Percentiles rank a stretch among this genome's conserved stretches.
These are phyloP conservation scores for Chloroclysta siterata DNA, from an alignment of 2,888 invertebrate species.

Conservation along the genomic window DNA sequence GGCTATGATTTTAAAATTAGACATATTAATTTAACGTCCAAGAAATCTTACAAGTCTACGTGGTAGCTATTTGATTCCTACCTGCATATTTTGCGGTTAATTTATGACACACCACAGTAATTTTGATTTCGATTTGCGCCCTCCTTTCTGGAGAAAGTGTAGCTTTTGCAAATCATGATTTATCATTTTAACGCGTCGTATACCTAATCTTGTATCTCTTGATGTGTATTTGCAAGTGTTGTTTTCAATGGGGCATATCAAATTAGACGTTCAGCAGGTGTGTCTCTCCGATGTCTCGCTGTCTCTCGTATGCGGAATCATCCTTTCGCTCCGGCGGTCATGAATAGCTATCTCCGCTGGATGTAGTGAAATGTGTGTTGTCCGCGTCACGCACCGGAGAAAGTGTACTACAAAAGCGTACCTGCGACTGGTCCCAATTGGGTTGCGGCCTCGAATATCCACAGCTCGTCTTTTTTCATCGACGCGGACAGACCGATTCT, in stretches of 20 bases:
- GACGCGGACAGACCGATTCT: slow-evolving; percentile 47
- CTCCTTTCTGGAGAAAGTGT: slow-evolving; percentile 59
- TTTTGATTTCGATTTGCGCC: slow-evolving; percentile 48
- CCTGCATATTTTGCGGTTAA: slow-evolving; percentile 32
- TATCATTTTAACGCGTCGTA: slow-evolving; percentile 51
- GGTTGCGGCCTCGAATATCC: slow-evolving; percentile 80
- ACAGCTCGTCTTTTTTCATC: slow-evolving; percentile 65
- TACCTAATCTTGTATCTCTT: slow-evolving; percentile 57
- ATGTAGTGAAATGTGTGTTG: slow-evolving; percentile 71
- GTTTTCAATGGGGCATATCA: slow-evolving; percentile 28
- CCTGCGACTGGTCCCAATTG: slow-evolving; percentile 80
- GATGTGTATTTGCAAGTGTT: slow-evolving; percentile 39
- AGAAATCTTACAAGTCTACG: not conserved
- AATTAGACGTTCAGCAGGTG: slow-evolving; percentile 14
- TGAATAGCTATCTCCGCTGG: slow-evolving; percentile 42
- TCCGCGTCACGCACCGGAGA: slow-evolving; percentile 79
- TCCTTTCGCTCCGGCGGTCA: slow-evolving; percentile 32
- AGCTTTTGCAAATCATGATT: slow-evolving; percentile 57
- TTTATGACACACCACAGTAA: slow-evolving; percentile 44
- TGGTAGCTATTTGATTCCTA: not conserved
- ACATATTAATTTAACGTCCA: not conserved
- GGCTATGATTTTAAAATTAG: not conserved
- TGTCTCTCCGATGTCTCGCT: slow-evolving; percentile 15
- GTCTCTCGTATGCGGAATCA: slow-evolving; percentile 29
- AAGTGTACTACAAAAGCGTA: slow-evolving; percentile 80